A percentile compares a stretch with the other conserved stretches of the same genome.
These are phyloP conservation scores for Aleiodes leptofemur DNA, from an alignment of 2,888 invertebrate genomes.

Conservation along the genomic window DNA sequence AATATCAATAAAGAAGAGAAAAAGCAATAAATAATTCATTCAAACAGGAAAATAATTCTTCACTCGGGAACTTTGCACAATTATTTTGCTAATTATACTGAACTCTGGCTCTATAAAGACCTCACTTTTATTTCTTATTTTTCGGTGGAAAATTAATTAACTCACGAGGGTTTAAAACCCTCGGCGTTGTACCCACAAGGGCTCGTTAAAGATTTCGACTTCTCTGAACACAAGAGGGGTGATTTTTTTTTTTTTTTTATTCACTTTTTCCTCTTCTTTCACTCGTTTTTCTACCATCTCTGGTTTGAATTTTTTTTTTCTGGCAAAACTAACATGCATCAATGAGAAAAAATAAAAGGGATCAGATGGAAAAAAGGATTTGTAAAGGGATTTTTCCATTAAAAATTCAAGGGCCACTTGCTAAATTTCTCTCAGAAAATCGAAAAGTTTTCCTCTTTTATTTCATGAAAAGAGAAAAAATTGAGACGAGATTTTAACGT, in stretches of 20 bases:
- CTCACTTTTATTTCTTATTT: neutral
- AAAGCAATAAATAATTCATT: neutral
- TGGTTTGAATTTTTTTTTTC: neutral
- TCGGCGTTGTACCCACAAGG: neutral
- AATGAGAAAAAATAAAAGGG: neutral
- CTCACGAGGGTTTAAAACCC: conserved; percentile 14
- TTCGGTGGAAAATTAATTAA: conserved; percentile 23
- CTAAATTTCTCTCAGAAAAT: conserved; percentile 3
- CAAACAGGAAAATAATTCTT: neutral
- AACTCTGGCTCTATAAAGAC: neutral
- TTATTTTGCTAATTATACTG: conserved; percentile 19
- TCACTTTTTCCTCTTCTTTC: neutral
- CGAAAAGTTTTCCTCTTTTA: neutral
- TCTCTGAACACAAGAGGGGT: conserved; percentile 22
- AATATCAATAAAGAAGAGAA: neutral
- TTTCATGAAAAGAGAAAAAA: neutral
- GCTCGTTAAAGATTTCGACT: conserved; percentile 31
- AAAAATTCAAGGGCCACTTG: conserved; percentile 1
- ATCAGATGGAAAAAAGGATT: conserved; percentile 6
- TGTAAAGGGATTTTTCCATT: conserved; percentile 2
- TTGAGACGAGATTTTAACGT: neutral
- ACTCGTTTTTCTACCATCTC: too few relatives aligned
- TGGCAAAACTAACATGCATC: conserved; percentile 6
- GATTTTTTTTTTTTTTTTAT: neutral
- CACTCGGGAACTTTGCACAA: conserved; percentile 2